Conservation (phyloP, 2,113 vertebrate species). For the Silurus meridionalis region DNA sequence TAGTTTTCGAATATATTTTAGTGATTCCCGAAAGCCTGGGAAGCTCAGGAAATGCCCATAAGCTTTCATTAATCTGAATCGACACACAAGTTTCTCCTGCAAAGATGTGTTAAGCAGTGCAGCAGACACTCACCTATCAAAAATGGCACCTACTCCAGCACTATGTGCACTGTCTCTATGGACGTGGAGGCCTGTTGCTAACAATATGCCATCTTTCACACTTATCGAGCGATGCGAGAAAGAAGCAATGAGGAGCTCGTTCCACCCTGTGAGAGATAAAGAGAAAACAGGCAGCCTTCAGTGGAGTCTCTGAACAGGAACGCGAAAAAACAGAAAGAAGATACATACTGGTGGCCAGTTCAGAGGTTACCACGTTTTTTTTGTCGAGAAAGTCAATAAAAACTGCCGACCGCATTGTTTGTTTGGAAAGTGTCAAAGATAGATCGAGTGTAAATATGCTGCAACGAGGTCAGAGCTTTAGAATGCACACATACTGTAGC, state of each 20-base stretch:
- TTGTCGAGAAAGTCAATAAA: slow-evolving; percentile 15
- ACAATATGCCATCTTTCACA: slow-evolving; percentile 85
- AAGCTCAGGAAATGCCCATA: too few relatives aligned
- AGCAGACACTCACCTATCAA: slow-evolving; percentile 73
- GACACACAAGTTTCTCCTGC: not conserved
- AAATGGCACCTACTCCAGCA: slow-evolving; percentile 86
- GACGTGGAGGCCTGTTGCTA: slow-evolving; percentile 85
- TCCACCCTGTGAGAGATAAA: slow-evolving; percentile 78
- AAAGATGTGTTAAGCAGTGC: not conserved
- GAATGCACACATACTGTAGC: not conserved
- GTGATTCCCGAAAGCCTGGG: not conserved
- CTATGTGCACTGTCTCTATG: slow-evolving; percentile 87
- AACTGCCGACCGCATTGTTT: not conserved
- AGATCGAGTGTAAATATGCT: not conserved
- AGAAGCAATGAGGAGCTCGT: slow-evolving; percentile 86
- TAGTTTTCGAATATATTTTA: not conserved
- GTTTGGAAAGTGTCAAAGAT: slow-evolving; percentile 15
- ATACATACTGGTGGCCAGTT: not conserved
- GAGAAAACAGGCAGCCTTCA: not conserved
- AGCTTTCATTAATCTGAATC: not conserved
- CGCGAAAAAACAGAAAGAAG: not conserved
- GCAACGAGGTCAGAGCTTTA: not conserved
- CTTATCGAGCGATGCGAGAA: slow-evolving; percentile 87
- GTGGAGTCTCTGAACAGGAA: not conserved
- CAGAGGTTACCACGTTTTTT: not conserved